These are phyloP conservation scores for Cerastis leucographa DNA, from an alignment of 2,888 invertebrate genomes.

Conservation along the genomic window DNA sequence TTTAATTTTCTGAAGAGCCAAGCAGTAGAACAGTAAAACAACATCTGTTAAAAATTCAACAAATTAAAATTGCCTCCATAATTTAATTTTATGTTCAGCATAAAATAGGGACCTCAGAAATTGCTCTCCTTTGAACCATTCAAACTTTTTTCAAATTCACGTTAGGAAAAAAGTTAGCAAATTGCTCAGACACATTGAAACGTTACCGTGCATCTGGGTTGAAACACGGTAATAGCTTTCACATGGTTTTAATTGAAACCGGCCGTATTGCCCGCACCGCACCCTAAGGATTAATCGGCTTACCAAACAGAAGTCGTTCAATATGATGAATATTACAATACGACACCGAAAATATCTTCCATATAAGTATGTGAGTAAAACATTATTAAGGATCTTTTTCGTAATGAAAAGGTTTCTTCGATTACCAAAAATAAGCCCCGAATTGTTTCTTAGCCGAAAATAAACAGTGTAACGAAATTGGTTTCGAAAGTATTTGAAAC, in stretches of 20 bases:
- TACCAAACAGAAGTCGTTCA: slow-evolving; percentile 50
- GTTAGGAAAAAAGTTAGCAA: slow-evolving; percentile 15
- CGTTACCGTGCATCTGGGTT: slow-evolving; percentile 44
- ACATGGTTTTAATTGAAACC: slow-evolving; percentile 57
- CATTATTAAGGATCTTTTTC: not conserved
- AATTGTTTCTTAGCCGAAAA: not conserved
- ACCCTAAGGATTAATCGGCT: slow-evolving; percentile 28
- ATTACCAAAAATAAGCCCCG: not conserved
- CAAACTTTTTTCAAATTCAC: slow-evolving; percentile 17
- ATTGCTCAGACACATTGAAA: slow-evolving; percentile 29
- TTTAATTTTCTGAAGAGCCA: not conserved
- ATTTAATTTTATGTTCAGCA: slow-evolving; percentile 8
- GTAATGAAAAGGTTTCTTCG: slow-evolving; percentile 1
- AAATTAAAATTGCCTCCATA: not conserved
- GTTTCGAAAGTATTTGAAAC: slow-evolving; percentile 6
- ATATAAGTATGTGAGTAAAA: not conserved
- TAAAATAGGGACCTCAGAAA: slow-evolving; percentile 13
- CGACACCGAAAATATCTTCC: not conserved
- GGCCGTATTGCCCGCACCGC: slow-evolving; percentile 18
- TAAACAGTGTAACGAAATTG: slow-evolving; percentile 12
- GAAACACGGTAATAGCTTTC: slow-evolving; percentile 23
- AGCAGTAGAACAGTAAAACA: not conserved
- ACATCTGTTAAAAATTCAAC: not conserved
- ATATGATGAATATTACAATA: slow-evolving; percentile 30
- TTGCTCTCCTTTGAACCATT: slow-evolving; percentile 21